Base-by-base conservation (phyloP, 2,113 vertebrate species). In the Pollachius pollachius region DNA sequence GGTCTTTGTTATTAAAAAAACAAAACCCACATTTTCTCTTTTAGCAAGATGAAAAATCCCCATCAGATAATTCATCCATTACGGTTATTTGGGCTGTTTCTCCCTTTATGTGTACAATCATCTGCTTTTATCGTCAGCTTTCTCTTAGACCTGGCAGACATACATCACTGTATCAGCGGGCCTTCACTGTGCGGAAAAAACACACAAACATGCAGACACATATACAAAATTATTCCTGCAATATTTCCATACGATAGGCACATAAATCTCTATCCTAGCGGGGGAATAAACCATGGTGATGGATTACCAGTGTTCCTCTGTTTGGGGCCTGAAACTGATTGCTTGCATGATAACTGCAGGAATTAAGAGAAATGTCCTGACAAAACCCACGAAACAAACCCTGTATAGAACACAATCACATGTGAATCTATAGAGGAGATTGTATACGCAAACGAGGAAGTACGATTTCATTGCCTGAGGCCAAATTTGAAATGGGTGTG, bases 1-100 rank as follows among this genome's bases (percentile, higher is more conserved):
- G 60, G 48, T 75, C 59, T 81, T 75, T 21, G 65, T 21, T 65
- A 62, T 62, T 68, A 78, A 73, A 67, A 67, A 65, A 67, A 71
- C 18, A 74, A 73, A 48, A 48, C 41, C 12, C 41, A 48, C 71
- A 76, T 65, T 71, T 67, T 52, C 74, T 68, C 41, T 48, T 48
- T 48, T 12, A 48, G 41, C 41, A 9, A 13, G 11, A 75, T 79
- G 66, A 21, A 82, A 72, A 81, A 70, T 60, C 68, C 72, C 37
- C 79, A 84, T 68, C 65, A 70, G 73, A 68, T 66, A 69, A 88
- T 77, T 74, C 67, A 78, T 85, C 65, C 70, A 80, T 57, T 65
- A 56, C 67, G 48, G 34, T 4, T 71, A 52, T 70, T 48, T 63
- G 16, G 78, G 71, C 57, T 37, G 65, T 52, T 74, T 61, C 52